phyloP scores from a whole-genome alignment of 1,140 invertebrate species.

The Helicorthomorpha holstii region DNA sequence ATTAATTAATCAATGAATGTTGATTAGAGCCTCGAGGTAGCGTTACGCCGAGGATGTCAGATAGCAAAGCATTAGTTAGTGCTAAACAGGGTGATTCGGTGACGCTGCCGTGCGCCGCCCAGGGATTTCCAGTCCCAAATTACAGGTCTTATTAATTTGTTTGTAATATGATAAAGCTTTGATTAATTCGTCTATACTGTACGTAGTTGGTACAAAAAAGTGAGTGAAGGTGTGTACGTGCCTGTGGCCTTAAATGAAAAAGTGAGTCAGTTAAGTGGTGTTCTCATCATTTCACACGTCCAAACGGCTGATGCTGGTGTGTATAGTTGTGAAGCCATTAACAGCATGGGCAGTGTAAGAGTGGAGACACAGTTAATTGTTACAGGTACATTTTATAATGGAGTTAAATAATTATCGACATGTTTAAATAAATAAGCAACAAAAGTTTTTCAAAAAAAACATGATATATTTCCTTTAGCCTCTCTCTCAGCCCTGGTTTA shows the following conservation, averaged over 20 bases:
- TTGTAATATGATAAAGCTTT: background rate
- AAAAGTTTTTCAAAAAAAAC: too few species aligned
- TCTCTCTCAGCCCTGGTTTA: slow-evolving; percentile 51
- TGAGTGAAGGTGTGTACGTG: background rate
- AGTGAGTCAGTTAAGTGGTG: slow-evolving; percentile 18
- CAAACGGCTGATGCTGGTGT: slow-evolving; percentile 58
- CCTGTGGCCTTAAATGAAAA: slow-evolving; percentile 6
- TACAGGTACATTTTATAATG: too few species aligned
- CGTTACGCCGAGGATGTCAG: slow-evolving; percentile 45
- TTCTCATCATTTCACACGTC: slow-evolving; percentile 27
- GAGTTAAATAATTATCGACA: too few species aligned
- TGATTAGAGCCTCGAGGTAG: slow-evolving; percentile 46
- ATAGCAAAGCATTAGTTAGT: slow-evolving; percentile 44
- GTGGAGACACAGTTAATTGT: slow-evolving; percentile 59
- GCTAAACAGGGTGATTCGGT: slow-evolving; percentile 48
- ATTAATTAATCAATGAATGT: too few species aligned
- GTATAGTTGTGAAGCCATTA: slow-evolving; percentile 72
- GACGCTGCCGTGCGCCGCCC: slow-evolving; percentile 50
- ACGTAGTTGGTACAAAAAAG: slow-evolving; percentile 3
- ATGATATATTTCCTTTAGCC: slow-evolving; percentile 27
- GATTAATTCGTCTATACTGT: background rate
- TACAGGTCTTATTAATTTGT: slow-evolving; percentile 36
- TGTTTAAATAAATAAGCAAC: too few species aligned
- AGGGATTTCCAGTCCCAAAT: slow-evolving; percentile 53
- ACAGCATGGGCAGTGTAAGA: slow-evolving; percentile 64